These are phyloP conservation scores for Tauraco hartlaubi DNA, from an alignment of 2,797 vertebrate genomes.

Conservation along the genomic window DNA sequence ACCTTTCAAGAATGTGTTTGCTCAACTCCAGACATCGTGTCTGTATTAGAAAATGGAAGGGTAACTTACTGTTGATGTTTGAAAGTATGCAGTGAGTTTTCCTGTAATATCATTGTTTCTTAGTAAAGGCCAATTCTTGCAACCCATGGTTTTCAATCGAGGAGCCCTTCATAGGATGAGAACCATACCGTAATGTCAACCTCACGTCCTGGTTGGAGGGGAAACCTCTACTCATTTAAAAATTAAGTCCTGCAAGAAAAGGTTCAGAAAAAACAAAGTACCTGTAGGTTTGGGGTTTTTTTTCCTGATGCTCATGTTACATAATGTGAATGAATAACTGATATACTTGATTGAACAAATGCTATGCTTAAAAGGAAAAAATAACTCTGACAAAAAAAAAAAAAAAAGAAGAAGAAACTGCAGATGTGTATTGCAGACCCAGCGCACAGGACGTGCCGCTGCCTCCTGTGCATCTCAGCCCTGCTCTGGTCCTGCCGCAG, in stretches of 20 bases:
- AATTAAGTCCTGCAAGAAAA: background rate
- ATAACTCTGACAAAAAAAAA: background rate
- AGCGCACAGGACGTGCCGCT: rapidly evolving
- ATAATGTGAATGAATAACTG: background rate
- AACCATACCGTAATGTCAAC: background rate
- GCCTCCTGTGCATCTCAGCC: background rate
- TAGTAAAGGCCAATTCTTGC: background rate
- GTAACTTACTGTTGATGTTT: background rate
- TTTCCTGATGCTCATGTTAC: background rate
- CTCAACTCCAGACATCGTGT: slow-evolving; percentile 5
- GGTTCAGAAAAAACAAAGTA: background rate
- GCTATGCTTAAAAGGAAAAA: background rate
- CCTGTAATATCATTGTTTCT: background rate
- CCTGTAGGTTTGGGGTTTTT: background rate
- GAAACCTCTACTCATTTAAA: background rate
- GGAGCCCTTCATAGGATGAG: background rate
- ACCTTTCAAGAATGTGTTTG: slow-evolving; percentile 48
- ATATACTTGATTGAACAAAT: background rate
- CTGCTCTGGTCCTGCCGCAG: background rate
- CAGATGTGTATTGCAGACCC: background rate
- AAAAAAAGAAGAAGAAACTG: background rate
- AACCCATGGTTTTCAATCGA: background rate
- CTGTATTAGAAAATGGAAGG: slow-evolving; percentile 25
- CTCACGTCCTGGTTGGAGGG: background rate
- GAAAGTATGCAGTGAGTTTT: background rate